These are phyloP conservation scores for Cetonia aurata DNA, from an alignment of 2,888 invertebrate genomes.

Conservation along the genomic window DNA sequence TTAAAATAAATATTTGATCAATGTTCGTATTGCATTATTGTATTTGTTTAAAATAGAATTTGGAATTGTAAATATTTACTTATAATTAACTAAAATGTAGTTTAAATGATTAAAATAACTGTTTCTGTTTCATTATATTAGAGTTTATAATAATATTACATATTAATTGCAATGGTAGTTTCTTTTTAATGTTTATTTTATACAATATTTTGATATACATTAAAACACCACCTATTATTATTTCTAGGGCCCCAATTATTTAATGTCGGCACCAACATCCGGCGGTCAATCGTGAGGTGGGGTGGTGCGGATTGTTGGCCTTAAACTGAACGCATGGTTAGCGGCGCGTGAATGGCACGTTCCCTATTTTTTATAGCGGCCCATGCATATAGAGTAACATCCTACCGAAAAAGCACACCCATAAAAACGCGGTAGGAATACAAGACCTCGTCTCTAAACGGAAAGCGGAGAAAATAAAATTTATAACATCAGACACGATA, in stretches of 20 bases:
- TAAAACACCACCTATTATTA: constrained; percentile 29
- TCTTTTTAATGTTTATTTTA: too few relatives aligned
- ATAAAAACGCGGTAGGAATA: constrained; percentile 18
- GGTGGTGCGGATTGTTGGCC: constrained; percentile 53
- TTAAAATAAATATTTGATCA: too few relatives aligned
- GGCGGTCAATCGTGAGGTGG: constrained; percentile 45
- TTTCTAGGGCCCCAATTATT: constrained; percentile 50
- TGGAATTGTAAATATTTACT: background rate
- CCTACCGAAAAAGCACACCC: constrained; percentile 12
- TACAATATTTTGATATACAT: too few relatives aligned
- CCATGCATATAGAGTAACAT: constrained; percentile 15
- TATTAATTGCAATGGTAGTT: too few relatives aligned
- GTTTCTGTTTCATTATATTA: too few relatives aligned
- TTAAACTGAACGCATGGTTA: constrained; percentile 55
- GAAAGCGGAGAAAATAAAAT: too few relatives aligned
- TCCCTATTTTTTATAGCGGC: constrained; percentile 51
- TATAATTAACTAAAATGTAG: background rate
- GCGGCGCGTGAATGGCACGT: constrained; percentile 57
- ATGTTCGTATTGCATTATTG: too few relatives aligned
- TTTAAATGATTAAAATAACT: too few relatives aligned
- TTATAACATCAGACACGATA: too few relatives aligned
- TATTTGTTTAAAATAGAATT: too few relatives aligned
- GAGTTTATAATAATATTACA: too few relatives aligned
- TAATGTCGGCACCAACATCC: constrained; percentile 49
- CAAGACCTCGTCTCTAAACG: background rate